Conservation (phyloP, 2,113 vertebrate genomes). For the Siniperca chuatsi region DNA sequence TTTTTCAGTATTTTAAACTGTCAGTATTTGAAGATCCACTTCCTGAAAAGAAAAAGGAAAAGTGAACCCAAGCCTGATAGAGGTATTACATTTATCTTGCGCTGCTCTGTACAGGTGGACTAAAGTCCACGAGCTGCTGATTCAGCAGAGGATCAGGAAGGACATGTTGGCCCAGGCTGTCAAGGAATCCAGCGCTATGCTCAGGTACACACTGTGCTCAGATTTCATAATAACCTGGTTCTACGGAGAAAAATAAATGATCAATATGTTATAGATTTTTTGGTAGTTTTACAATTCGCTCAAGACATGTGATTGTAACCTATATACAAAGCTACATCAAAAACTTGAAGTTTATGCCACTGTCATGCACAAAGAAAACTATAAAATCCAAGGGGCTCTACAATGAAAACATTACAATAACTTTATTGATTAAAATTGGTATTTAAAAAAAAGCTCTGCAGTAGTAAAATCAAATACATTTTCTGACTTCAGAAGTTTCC, state of each 20-base stretch:
- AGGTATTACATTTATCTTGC: not conserved
- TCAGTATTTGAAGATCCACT: not conserved
- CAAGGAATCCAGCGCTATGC: constrained; percentile 85
- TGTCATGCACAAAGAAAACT: not conserved
- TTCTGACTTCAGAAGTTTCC: too few relatives aligned
- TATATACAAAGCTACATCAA: not conserved
- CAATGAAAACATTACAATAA: not conserved
- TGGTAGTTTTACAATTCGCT: not conserved
- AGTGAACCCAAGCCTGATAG: not conserved
- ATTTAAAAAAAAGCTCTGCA: not conserved
- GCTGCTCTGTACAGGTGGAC: constrained; percentile 87
- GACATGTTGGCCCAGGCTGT: constrained; percentile 85
- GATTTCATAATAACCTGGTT: not conserved
- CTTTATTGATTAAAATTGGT: not conserved
- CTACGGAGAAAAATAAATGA: not conserved
- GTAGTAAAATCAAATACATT: not conserved
- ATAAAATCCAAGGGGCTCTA: not conserved
- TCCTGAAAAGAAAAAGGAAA: not conserved
- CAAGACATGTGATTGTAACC: not conserved
- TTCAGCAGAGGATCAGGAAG: constrained; percentile 88
- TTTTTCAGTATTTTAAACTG: not conserved
- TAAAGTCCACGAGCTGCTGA: constrained; percentile 87
- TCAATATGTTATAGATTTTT: too few relatives aligned
- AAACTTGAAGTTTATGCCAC: not conserved
- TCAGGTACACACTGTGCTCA: constrained; percentile 81